Base-by-base conservation (phyloP, 1,140 invertebrate genomes). In the Thereuonema tuberculata region DNA sequence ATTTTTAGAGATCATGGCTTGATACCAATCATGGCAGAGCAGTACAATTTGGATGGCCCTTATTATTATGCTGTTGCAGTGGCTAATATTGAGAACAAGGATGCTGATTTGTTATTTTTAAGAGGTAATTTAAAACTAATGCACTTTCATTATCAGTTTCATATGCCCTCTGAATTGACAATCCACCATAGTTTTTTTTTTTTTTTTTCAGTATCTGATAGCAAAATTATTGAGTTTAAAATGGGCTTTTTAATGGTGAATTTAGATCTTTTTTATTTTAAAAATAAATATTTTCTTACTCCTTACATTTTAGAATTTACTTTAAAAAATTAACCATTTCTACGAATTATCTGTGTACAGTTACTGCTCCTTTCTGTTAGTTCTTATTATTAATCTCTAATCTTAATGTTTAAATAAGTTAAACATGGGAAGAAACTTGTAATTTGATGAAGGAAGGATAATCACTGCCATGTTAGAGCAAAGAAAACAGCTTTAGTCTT, bases 31-130 rank as follows among this genome's bases (percentile, higher is more conserved):
- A 84, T 95, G 70, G 82, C 87, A 1, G 90, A 94, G 78, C 82
- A 92, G 2, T 94, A 93, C 69, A 89, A 93, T 70, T 78, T 88
- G 37, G 84, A 83, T 47, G 80, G 84, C 60, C 82, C 85, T 0
- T 84, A 87, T 67, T 97, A 95, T 74, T 97, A 95, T 72, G 90
- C 89, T 0, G 93, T 98, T 1, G 93, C 92, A 14, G 88, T 98
- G 0, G 86, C 88, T 0, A 92, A 90, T 71, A 85, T 91, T 69
- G 83, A 87, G 56, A 90, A 93, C 70, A 81, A 84, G 0, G 81
- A 81, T 46, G 92, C 93, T 0, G 89, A 92, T 66, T 71, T 97
- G 0, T 87, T 92, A 0, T 93, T 89, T 70, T 72, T 98, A 0
- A 86, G 86, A 73, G 87, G 87, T 74, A 63, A 62, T 31, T 43